Conservation (phyloP, 2,113 vertebrate species). For the Atrichornis clamosus region DNA sequence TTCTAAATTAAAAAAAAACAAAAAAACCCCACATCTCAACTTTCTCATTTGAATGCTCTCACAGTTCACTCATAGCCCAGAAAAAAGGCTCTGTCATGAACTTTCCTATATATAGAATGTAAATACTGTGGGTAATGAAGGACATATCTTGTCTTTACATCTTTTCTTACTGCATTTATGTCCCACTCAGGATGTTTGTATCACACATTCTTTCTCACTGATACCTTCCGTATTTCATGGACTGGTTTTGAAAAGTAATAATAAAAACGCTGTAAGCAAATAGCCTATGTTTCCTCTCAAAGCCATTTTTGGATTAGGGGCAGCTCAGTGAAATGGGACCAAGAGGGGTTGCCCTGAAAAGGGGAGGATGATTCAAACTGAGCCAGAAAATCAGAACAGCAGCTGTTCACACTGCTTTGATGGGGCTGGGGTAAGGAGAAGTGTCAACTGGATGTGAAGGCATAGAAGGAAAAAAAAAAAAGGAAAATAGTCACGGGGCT, state of each 20-base stretch:
- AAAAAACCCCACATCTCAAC: not conserved
- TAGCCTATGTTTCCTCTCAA: not conserved
- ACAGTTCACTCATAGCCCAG: not conserved
- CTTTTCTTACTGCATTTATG: not conserved
- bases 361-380: fast-evolving
- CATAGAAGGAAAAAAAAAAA: not conserved
- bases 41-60: not conserved
- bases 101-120: not conserved
- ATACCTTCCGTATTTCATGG: not conserved
- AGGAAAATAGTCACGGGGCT: not conserved
- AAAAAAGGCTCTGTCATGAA: not conserved
- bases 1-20: not conserved
- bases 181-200: not conserved
- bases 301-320: not conserved
- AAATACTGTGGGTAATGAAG: not conserved
- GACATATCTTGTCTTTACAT: not conserved
- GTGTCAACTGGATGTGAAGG: not conserved
- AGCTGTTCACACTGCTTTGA: not conserved
- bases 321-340: not conserved
- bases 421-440: not conserved
- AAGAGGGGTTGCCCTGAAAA: not conserved
- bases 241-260: not conserved
- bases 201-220: not conserved
- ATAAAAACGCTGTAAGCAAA: not conserved
- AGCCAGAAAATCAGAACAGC: not conserved